Conservation (phyloP, 23 tunicate genomes). For the Corella eumyota region DNA sequence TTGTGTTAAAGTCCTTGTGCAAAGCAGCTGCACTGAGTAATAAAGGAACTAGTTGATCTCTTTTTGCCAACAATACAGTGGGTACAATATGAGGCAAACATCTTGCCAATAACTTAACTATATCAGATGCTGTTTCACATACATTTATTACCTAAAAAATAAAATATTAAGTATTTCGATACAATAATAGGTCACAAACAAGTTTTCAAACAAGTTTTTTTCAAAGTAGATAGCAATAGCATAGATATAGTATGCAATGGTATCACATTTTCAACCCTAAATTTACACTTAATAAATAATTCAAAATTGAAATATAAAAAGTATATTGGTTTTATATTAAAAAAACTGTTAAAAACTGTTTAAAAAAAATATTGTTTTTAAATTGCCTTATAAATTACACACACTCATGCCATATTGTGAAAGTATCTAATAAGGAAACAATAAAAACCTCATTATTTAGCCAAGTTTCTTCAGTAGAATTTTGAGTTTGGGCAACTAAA, state of each 20-base stretch:
- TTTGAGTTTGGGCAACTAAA: conserved; percentile 15
- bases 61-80: conserved; percentile 63
- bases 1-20: conserved; percentile 21
- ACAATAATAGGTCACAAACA: conserved; percentile 6
- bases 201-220: conserved; percentile 23
- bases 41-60: conserved; percentile 88
- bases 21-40: conserved; percentile 66
- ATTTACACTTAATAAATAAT: too few relatives aligned
- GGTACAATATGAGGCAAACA: conserved; percentile 82
- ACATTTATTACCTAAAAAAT: conserved; percentile 32
- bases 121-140: conserved; percentile 21
- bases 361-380: neutral
- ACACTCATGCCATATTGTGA: neutral
- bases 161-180: neutral
- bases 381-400: neutral
- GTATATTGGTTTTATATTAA: too few relatives aligned
- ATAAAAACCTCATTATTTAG: conserved; percentile 48
- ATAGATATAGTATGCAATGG: too few relatives aligned
- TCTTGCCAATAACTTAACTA: conserved; percentile 27
- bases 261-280: too few relatives aligned
- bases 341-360: too few relatives aligned
- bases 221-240: conserved; percentile 15
- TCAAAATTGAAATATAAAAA: too few relatives aligned
- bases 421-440: too few relatives aligned
- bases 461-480: conserved; percentile 37